phyloP scores from a whole-genome alignment of 1,140 invertebrate genomes.

The Trichoplusia ni region DNA sequence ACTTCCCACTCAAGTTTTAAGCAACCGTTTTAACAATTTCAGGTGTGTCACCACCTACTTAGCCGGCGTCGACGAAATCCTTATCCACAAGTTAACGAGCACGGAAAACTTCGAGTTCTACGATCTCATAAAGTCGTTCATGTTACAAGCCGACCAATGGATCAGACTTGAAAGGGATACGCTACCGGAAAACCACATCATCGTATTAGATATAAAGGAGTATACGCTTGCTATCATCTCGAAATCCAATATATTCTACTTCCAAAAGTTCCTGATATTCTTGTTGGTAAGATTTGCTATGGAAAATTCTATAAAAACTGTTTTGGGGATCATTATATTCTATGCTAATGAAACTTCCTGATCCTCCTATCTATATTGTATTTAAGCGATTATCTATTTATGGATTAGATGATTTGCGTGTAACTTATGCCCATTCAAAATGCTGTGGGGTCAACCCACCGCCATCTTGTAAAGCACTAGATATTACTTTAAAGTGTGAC shows the following conservation, averaged over 20 bases:
- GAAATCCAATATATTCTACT: conserved; percentile 61
- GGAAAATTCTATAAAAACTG: too few relatives aligned
- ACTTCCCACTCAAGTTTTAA: too few relatives aligned
- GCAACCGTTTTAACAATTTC: conserved; percentile 31
- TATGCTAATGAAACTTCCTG: too few relatives aligned
- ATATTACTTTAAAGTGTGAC: too few relatives aligned
- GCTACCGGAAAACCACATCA: conserved; percentile 55
- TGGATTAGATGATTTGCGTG: too few relatives aligned
- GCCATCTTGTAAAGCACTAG: too few relatives aligned
- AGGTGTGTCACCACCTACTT: conserved; percentile 50
- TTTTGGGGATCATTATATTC: background rate
- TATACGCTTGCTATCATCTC: conserved; percentile 54
- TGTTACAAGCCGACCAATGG: conserved; percentile 61
- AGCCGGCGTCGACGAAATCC: conserved; percentile 48
- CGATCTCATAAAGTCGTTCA: conserved; percentile 55
- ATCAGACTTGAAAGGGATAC: conserved; percentile 30
- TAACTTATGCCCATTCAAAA: too few relatives aligned
- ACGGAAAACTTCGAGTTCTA: conserved; percentile 61
- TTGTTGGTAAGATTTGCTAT: conserved; percentile 56
- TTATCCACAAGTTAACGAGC: conserved; percentile 57
- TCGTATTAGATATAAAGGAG: conserved; percentile 59
- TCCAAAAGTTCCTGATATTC: conserved; percentile 59
- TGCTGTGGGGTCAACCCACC: too few relatives aligned
- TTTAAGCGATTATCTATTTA: too few relatives aligned
- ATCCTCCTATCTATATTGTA: too few relatives aligned